Evolutionary conservation across 2,888 invertebrate genomes (phyloP), one percentile per base, ranked within the genome.

Genomic region (Megaustenia siamemsis): DNA sequence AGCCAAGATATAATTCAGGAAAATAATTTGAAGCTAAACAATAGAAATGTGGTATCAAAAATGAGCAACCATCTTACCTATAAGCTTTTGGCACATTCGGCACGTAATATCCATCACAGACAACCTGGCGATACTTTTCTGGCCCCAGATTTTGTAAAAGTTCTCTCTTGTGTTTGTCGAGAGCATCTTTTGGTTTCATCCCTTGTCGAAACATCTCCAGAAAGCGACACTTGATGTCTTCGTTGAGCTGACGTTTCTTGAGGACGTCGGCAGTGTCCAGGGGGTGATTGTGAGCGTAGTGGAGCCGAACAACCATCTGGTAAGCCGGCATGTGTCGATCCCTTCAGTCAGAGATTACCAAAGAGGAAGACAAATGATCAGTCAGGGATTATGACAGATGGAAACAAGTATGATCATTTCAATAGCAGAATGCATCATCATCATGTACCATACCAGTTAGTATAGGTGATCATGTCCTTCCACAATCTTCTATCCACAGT

Each of bases 111-210:
- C 83, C 83, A 69, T 83, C 83, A 69, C 76, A 76, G 0, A 77
- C 68, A 28, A 83, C 83, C n/a, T 76, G 77, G 10, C 76, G 43
- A 53, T 83, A 83, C 28, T 69, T 76, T 68, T 83, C 83, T 40
- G 77, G 43, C 10, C 83, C 83, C 53, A 83, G 77, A 28, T 66
- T 76, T 45, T 69, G 60, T 28, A 77, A 43, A 0, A 83, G 56
- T 32, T 83, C 83, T 35, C 75, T 43, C 78, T 83, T 83, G 53
- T 83, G 83, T 40, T 68, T 83, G 38, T 83, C 83, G 5, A 83
- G 56, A 5, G 83, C 83, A 69, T 83, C 83, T 77, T 83, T 83
- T 0, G 83, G 83, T 56, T 83, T 83, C 56, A 77, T 83, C 0
- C 83, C 83, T 38, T 83, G 83, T 21, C 53, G 53, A 32, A 77